phyloP scores from a whole-genome alignment of 30 jellyfish, hydroid and myxozoan species.

The Pseudorhiza aurosa region DNA sequence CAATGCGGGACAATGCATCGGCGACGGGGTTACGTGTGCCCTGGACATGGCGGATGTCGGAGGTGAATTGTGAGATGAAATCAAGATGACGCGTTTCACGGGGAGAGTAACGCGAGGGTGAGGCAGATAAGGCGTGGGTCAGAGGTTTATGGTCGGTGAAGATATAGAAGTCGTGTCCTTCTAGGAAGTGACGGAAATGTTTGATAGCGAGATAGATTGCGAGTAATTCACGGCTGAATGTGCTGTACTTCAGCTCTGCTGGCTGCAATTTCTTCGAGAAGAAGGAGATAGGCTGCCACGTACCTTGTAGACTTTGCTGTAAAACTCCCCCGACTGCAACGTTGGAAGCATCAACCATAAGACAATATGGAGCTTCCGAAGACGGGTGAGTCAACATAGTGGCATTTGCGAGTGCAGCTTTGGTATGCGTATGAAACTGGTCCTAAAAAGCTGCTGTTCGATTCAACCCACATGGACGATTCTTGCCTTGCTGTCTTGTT shows the following conservation, averaged over 20 bases:
- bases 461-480: too few relatives aligned
- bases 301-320: not conserved
- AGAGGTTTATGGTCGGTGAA: slow-evolving; percentile 40
- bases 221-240: slow-evolving; percentile 45
- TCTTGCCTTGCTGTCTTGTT: too few relatives aligned
- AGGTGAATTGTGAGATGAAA: not conserved
- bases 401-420: slow-evolving; percentile 38
- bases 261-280: too few relatives aligned
- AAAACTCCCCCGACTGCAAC: slow-evolving; percentile 40
- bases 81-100: slow-evolving; percentile 53
- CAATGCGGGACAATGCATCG: slow-evolving; percentile 2
- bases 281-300: slow-evolving; percentile 43
- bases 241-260: slow-evolving; percentile 30
- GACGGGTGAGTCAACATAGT: slow-evolving; percentile 44
- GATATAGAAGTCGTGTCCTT: slow-evolving; percentile 47
- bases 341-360: slow-evolving; percentile 60
- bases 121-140: slow-evolving; percentile 14
- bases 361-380: slow-evolving; percentile 24
- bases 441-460: too few relatives aligned
- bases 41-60: slow-evolving; percentile 11
- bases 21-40: slow-evolving; percentile 39
- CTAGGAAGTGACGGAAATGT: slow-evolving; percentile 32
- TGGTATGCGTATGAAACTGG: too few relatives aligned
- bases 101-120: slow-evolving; percentile 27
- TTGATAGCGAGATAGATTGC: slow-evolving; percentile 37